Conservation (phyloP, 2,797 vertebrate species). For the Poeciliopsis turneri region DNA sequence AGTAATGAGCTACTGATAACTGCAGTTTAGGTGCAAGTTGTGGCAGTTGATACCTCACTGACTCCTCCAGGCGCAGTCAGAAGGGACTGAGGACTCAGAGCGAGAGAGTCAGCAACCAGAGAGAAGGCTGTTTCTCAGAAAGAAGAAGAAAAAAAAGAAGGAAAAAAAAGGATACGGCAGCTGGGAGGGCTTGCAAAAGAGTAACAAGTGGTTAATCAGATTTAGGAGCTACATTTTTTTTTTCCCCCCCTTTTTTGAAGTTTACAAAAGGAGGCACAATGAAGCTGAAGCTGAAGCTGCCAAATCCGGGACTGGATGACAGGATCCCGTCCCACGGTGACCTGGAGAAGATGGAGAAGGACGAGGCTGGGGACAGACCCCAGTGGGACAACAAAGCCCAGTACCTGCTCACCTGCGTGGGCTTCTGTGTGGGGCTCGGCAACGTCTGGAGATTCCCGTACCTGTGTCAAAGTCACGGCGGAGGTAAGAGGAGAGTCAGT, state of each 20-base stretch:
- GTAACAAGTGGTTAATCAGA: background rate
- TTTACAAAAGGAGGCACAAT: constrained; percentile 65
- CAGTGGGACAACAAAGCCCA: constrained; percentile 97
- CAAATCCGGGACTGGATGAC: constrained; percentile 89
- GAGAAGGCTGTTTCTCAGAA: background rate
- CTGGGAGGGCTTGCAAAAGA: background rate
- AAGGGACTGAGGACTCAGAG: constrained; percentile 11
- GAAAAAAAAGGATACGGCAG: background rate
- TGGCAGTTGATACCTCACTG: constrained; percentile 34
- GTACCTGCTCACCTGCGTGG: constrained; percentile 93
- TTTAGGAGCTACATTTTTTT: background rate
- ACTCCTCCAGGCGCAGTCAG: constrained; percentile 17
- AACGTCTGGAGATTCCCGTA: constrained; percentile 94
- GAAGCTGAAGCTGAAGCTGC: constrained; percentile 84
- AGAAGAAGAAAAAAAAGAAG: no score
- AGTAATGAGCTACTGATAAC: constrained; percentile 58
- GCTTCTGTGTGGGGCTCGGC: constrained; percentile 92
- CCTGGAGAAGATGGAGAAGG: constrained; percentile 83
- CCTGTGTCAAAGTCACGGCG: constrained; percentile 93
- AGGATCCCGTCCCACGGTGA: constrained; percentile 85
- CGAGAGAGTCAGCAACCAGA: constrained; percentile 23
- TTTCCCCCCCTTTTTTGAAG: background rate
- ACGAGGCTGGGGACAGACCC: constrained; percentile 79
- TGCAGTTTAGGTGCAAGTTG: constrained; percentile 36
- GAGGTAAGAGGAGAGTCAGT: constrained; percentile 79